Conservation (phyloP, 2,113 vertebrate genomes). For the Heptranchias perlo region DNA sequence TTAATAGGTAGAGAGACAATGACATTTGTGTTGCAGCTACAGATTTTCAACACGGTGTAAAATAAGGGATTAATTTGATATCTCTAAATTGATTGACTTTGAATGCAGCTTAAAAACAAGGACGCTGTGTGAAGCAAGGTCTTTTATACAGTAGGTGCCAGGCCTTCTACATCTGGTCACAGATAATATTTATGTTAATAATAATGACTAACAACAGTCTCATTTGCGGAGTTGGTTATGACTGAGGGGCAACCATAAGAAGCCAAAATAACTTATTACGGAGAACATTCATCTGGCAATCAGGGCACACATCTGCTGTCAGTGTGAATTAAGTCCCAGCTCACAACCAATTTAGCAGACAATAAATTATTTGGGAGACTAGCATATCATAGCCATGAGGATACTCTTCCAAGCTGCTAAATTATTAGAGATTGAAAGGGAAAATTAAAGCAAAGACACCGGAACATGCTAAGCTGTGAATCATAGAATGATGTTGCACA, state of each 20-base stretch:
- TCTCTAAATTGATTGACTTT: neutral
- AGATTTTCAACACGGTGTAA: neutral
- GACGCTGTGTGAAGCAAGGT: too few species aligned
- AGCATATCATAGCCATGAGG: neutral
- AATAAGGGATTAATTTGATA: conserved; percentile 24
- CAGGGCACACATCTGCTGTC: conserved; percentile 31
- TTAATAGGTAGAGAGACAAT: neutral
- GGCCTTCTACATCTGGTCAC: neutral
- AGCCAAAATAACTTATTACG: conserved; percentile 20
- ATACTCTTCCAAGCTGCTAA: neutral
- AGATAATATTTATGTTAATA: conserved; percentile 33
- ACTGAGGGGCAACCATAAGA: conserved; percentile 27
- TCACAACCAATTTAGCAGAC: conserved; percentile 34
- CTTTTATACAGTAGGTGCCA: neutral
- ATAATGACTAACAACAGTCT: conserved; percentile 19
- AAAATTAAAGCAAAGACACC: neutral
- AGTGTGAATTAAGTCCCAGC: neutral
- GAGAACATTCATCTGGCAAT: conserved; percentile 35
- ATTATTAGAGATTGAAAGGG: neutral
- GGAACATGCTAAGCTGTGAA: neutral
- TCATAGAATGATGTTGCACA: too few species aligned
- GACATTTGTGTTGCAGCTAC: neutral
- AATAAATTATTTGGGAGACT: conserved; percentile 25
- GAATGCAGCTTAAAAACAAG: neutral
- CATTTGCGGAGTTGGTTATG: neutral